phyloP scores from a whole-genome alignment of 2,797 vertebrate species.

The Caiman crocodilus region DNA sequence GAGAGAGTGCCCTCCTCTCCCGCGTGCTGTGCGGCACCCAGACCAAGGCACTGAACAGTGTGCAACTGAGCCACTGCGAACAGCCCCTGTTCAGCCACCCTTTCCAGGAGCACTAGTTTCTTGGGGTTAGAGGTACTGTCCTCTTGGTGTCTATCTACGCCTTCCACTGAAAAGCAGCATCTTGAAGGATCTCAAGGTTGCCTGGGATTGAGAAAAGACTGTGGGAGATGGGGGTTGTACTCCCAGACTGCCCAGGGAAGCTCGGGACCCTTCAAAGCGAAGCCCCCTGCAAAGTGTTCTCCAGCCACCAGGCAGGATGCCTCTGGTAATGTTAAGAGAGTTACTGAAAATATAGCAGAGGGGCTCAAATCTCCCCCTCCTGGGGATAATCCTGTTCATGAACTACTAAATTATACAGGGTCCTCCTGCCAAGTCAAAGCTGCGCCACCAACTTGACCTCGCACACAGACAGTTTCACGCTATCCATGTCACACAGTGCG shows the following conservation, averaged over 20 bases:
- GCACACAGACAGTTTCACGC: not conserved
- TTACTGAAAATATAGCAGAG: not conserved
- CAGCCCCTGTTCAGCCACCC: no score
- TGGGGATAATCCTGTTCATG: no score
- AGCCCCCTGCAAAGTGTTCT: not conserved
- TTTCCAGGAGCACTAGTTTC: fast-evolving
- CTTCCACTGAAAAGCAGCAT: not conserved
- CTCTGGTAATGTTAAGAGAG: not conserved
- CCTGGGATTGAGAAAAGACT: not conserved
- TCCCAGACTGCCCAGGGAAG: not conserved
- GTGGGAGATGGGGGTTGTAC: not conserved
- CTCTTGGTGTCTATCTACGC: not conserved
- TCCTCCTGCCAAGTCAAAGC: not conserved
- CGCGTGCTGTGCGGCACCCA: not conserved
- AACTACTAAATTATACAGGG: not conserved
- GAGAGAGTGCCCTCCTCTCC: not conserved
- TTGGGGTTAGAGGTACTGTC: not conserved
- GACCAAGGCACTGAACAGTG: not conserved
- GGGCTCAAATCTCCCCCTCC: not conserved
- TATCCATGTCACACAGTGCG: not conserved
- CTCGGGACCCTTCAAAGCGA: not conserved
- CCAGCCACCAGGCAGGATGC: not conserved
- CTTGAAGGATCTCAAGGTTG: not conserved
- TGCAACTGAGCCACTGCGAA: not conserved
- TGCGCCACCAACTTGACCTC: not conserved